Conservation (phyloP, 2,888 invertebrate species). For the Tetragonisca angustula region DNA sequence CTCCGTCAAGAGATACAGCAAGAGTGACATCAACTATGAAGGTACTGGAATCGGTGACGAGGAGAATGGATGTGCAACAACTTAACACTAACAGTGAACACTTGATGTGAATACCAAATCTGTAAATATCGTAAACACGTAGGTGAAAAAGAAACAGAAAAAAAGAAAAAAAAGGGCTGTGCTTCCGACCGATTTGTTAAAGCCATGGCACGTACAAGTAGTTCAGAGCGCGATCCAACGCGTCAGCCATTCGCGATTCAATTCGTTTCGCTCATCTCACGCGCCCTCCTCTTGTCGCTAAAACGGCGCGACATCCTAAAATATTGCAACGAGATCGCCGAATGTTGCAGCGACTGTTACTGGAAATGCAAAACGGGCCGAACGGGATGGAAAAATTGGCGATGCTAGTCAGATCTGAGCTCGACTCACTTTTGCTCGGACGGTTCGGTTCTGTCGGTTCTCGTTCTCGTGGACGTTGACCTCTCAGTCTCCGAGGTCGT, state of each 20-base stretch:
- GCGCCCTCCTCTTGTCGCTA: conserved; percentile 31
- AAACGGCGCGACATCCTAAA: conserved; percentile 32
- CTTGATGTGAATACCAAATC: not conserved
- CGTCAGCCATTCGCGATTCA: conserved; percentile 46
- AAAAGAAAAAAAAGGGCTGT: not conserved
- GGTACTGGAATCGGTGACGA: conserved; percentile 69
- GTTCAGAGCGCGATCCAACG: conserved; percentile 24
- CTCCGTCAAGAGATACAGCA: not conserved
- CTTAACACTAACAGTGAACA: conserved; percentile 31
- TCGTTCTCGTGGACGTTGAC: conserved; percentile 88
- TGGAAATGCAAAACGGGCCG: conserved; percentile 28
- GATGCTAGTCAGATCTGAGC: not conserved
- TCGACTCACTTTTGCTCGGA: conserved; percentile 82
- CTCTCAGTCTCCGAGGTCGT: conserved; percentile 93
- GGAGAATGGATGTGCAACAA: conserved; percentile 61
- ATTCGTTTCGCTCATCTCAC: conserved; percentile 39
- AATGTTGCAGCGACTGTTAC: not conserved
- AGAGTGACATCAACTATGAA: conserved; percentile 69
- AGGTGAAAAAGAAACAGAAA: not conserved
- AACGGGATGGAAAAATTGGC: conserved; percentile 4
- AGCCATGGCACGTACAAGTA: conserved; percentile 36
- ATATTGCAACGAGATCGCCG: conserved; percentile 30
- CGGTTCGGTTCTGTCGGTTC: conserved; percentile 86
- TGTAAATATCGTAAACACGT: conserved; percentile 6
- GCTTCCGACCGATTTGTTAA: conserved; percentile 26